Conservation (phyloP, 2,888 invertebrate species). For the Meteorus cinctellus region DNA sequence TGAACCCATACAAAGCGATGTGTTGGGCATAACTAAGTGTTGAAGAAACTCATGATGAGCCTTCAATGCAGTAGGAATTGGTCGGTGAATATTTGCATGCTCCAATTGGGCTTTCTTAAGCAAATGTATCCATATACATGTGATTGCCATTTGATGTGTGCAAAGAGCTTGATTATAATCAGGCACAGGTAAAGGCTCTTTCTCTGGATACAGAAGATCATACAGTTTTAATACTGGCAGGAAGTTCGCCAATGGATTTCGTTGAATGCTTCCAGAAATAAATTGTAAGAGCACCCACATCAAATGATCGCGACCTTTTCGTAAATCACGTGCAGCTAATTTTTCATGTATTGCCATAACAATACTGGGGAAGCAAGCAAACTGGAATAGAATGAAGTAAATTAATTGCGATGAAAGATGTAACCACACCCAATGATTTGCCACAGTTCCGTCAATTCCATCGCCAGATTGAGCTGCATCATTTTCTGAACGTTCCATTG, state of each 20-base stretch:
- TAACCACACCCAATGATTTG: slow-evolving; percentile 91
- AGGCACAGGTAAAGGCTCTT: slow-evolving; percentile 91
- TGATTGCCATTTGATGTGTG: slow-evolving; percentile 93
- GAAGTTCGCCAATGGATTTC: slow-evolving; percentile 91
- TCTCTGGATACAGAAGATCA: slow-evolving; percentile 94
- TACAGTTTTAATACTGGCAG: slow-evolving; percentile 92
- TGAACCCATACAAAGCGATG: slow-evolving; percentile 83
- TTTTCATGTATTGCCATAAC: slow-evolving; percentile 92
- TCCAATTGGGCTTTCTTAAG: slow-evolving; percentile 94
- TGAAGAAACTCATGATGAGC: slow-evolving; percentile 91
- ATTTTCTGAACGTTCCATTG: slow-evolving; percentile 93
- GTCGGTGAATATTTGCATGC: slow-evolving; percentile 83
- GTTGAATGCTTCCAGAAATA: slow-evolving; percentile 96
- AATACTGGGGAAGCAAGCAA: slow-evolving; percentile 94
- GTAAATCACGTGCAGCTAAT: slow-evolving; percentile 85
- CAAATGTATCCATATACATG: slow-evolving; percentile 97
- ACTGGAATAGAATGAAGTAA: slow-evolving; percentile 95
- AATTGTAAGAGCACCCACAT: slow-evolving; percentile 99
- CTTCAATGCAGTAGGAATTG: slow-evolving; percentile 87
- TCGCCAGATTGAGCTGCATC: slow-evolving; percentile 75
- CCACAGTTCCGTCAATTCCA: slow-evolving; percentile 77
- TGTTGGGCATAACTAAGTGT: slow-evolving; percentile 85
- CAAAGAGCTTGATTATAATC: slow-evolving; percentile 90
- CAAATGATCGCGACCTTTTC: slow-evolving; percentile 95
- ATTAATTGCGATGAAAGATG: slow-evolving; percentile 95